Base-by-base conservation (phyloP, 2,797 vertebrate species). In the Cheirogaleus major region DNA sequence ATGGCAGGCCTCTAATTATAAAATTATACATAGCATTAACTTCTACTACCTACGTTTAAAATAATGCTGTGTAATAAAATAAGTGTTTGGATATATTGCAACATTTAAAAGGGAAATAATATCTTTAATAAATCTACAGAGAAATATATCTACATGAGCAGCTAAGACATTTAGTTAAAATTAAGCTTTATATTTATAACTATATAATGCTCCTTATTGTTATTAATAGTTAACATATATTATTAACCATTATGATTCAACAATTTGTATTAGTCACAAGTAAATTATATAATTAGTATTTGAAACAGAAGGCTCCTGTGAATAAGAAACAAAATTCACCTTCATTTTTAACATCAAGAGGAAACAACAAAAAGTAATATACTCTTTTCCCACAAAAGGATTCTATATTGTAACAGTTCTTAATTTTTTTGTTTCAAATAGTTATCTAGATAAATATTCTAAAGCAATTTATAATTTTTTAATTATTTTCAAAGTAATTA, bases 201-300 rank as follows among this genome's bases (percentile, higher is more conserved):
- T 65, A 93, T 67, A 7, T 86, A 95, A 94, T 87, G 35, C 9
- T 90, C 41, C 48, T 63, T 95, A 13, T 9, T 48, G 18, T 88
- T 95, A 57, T 57, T 57, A 57, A 57, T 57, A 91, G 76, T 92
- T 96, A 89, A 75, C 72, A 93, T 86, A 69, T 22, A 70, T 70
- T 92, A 93, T 86, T 97, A 93, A 35, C n/a, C 14, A 80, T 95
- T 91, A 83, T 96, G 43, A 73, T 9, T 87, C 61, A 95, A 73
- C 2, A 91, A 84, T 96, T 94, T 89, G 48, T 83, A 52, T 86
- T 69, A 89, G 12, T 95, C 61, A 93, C 25, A 86, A 95, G 18
- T 57, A 89, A 95, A 78, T 88, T 75, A 41, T 6, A 0, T 72
- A 95, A 93, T 90, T 96, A 81, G 13, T 75, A 89, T 92, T 91